Percentiles rank a stretch among this genome's conserved stretches.
Conservation (phyloP, 2,113 vertebrate genomes). For the Periophthalmus modestus region DNA sequence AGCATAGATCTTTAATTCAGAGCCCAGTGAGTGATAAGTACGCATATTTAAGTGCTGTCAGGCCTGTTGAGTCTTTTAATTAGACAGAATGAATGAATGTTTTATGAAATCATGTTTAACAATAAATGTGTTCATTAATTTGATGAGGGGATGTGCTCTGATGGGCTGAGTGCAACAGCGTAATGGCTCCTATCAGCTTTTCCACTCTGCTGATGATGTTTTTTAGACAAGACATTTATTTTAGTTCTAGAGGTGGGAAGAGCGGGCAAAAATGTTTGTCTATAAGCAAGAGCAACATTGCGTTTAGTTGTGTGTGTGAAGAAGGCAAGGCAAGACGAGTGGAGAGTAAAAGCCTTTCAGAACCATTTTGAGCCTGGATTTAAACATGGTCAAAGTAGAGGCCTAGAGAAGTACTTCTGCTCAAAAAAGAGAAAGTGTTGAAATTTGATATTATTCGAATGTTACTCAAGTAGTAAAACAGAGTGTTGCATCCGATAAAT, state of each 20-base stretch:
- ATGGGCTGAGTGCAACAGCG: constrained; percentile 70
- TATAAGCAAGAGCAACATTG: not conserved
- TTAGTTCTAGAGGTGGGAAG: constrained; percentile 5
- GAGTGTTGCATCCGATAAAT: no score
- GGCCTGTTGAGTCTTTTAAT: constrained; percentile 78
- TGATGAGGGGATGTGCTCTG: constrained; percentile 75
- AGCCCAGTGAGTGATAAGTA: constrained; percentile 76
- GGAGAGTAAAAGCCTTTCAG: no score
- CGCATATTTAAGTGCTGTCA: constrained; percentile 80
- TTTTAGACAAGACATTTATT: constrained; percentile 10
- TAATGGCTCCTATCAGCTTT: constrained; percentile 64
- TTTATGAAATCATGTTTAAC: constrained; percentile 81
- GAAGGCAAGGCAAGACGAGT: not conserved
- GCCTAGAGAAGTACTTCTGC: not conserved
- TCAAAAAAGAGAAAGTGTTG: not conserved
- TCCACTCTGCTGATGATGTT: constrained; percentile 48
- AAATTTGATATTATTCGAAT: not conserved
- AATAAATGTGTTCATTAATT: constrained; percentile 80
- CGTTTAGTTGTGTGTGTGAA: not conserved
- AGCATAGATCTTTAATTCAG: constrained; percentile 79
- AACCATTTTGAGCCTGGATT: no score
- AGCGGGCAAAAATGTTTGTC: not conserved
- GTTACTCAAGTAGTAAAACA: no score
- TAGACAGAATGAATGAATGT: constrained; percentile 78
- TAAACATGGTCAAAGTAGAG: no score